phyloP scores from a whole-genome alignment of 2,113 vertebrate genomes.

The Otolemur garnettii region DNA sequence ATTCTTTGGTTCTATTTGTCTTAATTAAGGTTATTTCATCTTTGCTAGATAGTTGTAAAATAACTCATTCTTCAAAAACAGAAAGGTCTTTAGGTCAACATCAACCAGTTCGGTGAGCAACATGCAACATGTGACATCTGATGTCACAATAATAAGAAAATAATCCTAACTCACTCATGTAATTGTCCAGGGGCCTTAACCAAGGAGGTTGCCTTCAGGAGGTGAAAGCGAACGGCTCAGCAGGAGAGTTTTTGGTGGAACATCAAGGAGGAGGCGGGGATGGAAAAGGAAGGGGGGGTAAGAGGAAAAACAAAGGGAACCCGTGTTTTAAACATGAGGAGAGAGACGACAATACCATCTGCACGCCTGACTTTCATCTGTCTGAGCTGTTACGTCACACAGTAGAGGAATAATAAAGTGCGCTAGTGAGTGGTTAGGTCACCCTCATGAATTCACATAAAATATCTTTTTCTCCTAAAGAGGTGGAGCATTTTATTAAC shows the following conservation, averaged over 20 bases:
- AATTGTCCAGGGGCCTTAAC: not conserved
- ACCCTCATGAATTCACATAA: slow-evolving; percentile 86
- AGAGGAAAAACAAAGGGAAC: not conserved
- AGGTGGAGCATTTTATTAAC: slow-evolving; percentile 84
- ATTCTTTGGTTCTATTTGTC: slow-evolving; percentile 32
- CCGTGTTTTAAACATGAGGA: not conserved
- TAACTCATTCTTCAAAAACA: not conserved
- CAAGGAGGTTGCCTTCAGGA: slow-evolving; percentile 15
- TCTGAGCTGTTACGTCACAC: slow-evolving; percentile 67
- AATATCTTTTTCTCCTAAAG: slow-evolving; percentile 83
- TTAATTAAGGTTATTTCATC: not conserved
- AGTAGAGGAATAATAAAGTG: slow-evolving; percentile 76
- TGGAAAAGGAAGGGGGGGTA: not conserved
- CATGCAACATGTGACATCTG: no score
- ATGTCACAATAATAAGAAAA: slow-evolving; percentile 45
- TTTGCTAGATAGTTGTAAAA: not conserved
- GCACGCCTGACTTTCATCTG: slow-evolving; percentile 55
- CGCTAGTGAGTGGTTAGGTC: slow-evolving; percentile 77
- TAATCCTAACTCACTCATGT: slow-evolving; percentile 6
- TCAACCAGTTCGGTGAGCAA: not conserved
- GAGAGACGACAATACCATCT: slow-evolving; percentile 12
- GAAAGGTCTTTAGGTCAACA: not conserved
- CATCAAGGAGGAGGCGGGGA: not conserved
- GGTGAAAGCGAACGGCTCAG: not conserved
- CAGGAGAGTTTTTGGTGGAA: not conserved